Base-by-base conservation (phyloP, 2,797 vertebrate genomes). In the Smutsia gigantea region DNA sequence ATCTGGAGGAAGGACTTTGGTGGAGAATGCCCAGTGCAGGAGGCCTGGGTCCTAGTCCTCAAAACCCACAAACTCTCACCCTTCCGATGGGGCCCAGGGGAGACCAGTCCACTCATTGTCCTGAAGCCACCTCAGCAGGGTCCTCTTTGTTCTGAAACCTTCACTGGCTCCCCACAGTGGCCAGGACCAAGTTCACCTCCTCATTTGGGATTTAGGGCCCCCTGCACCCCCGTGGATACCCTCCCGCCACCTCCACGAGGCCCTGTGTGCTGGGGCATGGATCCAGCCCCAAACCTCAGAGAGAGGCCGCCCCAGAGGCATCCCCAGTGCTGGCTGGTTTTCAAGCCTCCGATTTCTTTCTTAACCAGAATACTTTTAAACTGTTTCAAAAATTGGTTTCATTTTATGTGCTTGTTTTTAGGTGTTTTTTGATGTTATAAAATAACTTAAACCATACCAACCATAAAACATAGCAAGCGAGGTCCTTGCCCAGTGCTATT, bases 331-430 rank as follows among this genome's bases (percentile, higher is more conserved):
- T 10, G 6, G 55, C n/a, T 93, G n/a, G 21, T 37, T 61, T 61
- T 34, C 61, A 94, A 93, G 61, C 12, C 49, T 75, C 49, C 21
- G 57, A 59, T 37, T 75, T 46, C 72, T 63, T 88, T 85, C 31
- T 46, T 69, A 53, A 34, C 51, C 49, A 79, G 92, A 64, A 46
- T 83, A 19, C 59, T 42, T 71, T 69, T n/a, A 2, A 42, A 86
- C 25, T 57, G 15, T 86, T 87, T 63, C 0, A 53, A 71, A 14
- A 77, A 34, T 83, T 57, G 14, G 27, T 74, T 94, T 78, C 31
- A 53, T 89, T 89, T 90, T 64, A 19, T 68, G 39, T 51, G 23
- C 15, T 92, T 78, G 61, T n/a, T 94, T 93, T 85, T 88, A 57
- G 68, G 55, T 75, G 27, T 63, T 39, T 64, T 31, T 90, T 11